Conservation (phyloP, 2,888 invertebrate species). For the Gisinianus flammeolus region DNA sequence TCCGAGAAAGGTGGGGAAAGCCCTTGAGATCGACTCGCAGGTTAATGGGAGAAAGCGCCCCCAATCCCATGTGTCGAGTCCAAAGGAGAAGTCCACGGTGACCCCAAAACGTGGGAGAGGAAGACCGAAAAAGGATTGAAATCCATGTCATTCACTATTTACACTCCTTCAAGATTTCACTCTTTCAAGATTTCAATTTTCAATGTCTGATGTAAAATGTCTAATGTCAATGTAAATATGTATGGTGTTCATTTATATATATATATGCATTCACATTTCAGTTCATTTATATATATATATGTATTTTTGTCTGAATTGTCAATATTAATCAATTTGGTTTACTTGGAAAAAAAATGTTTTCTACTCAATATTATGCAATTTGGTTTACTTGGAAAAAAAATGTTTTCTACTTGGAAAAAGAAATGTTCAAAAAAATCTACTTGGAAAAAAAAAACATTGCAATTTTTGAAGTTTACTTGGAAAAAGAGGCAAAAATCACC, state of each 20-base stretch:
- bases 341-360: too few species aligned
- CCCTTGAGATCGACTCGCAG: not conserved
- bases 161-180: too few species aligned
- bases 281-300: too few species aligned
- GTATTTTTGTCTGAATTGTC: not conserved
- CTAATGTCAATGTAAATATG: not conserved
- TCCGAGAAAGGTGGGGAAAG: not conserved
- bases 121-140: not conserved
- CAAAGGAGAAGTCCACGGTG: too few species aligned
- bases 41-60: not conserved
- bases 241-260: not conserved
- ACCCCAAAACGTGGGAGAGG: too few species aligned
- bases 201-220: too few species aligned
- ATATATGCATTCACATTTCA: too few species aligned
- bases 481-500: too few species aligned
- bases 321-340: not conserved
- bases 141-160: too few species aligned
- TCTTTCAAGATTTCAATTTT: too few species aligned
- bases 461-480: not conserved
- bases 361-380: not conserved
- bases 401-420: not conserved
- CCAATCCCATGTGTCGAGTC: not conserved
- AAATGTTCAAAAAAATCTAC: not conserved
- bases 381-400: not conserved
- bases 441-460: not conserved